Percentiles rank a stretch among this genome's conserved stretches.
Evolutionary conservation across 2,888 invertebrate species (phyloP).

Genomic region (Druceiella hillmani): DNA sequence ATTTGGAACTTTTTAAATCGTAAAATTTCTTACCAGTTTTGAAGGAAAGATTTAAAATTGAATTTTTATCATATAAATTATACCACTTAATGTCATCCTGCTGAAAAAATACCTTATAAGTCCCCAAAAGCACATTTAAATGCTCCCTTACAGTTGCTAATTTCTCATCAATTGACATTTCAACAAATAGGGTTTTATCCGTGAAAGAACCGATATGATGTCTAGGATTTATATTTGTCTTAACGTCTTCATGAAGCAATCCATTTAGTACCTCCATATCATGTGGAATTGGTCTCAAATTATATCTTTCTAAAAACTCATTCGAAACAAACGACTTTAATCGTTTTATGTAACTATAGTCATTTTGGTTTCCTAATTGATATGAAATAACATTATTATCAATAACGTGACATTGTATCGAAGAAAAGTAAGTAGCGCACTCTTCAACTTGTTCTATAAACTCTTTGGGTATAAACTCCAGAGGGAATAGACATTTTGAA

Average conservation of each 20-base stretch:
- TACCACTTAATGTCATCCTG: slow-evolving; percentile 36
- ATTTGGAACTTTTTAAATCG: slow-evolving; percentile 56
- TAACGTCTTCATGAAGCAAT: slow-evolving; percentile 39
- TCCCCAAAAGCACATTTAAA: slow-evolving; percentile 40
- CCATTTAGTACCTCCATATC: slow-evolving; percentile 47
- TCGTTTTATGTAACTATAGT: slow-evolving; percentile 33
- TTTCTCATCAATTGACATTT: slow-evolving; percentile 45
- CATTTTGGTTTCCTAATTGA: slow-evolving; percentile 26
- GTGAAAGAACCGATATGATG: slow-evolving; percentile 54
- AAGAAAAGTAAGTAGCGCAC: slow-evolving; percentile 61
- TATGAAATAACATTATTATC: slow-evolving; percentile 52
- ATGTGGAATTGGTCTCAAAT: slow-evolving; percentile 45
- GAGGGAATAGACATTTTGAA: slow-evolving; percentile 52
- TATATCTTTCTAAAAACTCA: slow-evolving; percentile 55
- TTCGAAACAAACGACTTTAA: slow-evolving; percentile 48
- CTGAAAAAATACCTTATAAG: slow-evolving; percentile 36
- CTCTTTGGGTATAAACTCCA: slow-evolving; percentile 51
- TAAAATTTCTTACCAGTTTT: slow-evolving; percentile 48
- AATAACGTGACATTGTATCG: slow-evolving; percentile 62
- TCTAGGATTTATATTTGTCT: slow-evolving; percentile 43
- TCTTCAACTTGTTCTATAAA: slow-evolving; percentile 62
- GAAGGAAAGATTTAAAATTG: slow-evolving; percentile 32
- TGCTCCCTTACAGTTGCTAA: slow-evolving; percentile 39
- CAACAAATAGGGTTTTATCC: slow-evolving; percentile 45
- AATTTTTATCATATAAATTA: slow-evolving; percentile 27